Evolutionary conservation across 2,113 vertebrate genomes (phyloP).

Genomic region (Casuarius casuarius): DNA sequence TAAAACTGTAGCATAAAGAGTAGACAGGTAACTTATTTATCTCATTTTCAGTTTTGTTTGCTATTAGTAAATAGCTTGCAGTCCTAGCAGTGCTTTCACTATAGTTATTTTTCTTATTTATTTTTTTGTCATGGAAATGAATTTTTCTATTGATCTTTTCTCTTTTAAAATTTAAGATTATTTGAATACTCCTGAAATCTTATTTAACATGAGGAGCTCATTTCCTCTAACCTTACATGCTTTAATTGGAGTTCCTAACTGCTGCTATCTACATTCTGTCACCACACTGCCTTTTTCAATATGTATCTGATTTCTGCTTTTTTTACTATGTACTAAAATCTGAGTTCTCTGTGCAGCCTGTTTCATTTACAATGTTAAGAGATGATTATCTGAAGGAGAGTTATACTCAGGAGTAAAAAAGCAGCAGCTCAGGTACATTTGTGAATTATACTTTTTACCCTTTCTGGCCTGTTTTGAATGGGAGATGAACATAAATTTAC

Average conservation of each 20-base stretch:
- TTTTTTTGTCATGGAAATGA: background rate
- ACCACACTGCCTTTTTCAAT: background rate
- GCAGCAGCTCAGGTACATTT: background rate
- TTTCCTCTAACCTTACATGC: background rate
- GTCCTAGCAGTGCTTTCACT: background rate
- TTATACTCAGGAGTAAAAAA: slow-evolving; percentile 20
- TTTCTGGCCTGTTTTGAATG: background rate
- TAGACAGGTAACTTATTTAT: background rate
- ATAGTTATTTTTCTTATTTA: background rate
- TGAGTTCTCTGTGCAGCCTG: background rate
- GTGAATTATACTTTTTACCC: background rate
- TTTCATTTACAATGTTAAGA: slow-evolving; percentile 1
- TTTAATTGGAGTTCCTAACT: slow-evolving; percentile 1
- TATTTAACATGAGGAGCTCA: background rate
- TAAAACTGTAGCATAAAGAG: background rate
- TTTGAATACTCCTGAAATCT: background rate
- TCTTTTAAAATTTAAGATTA: background rate
- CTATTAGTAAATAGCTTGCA: background rate
- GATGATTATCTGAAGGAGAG: background rate
- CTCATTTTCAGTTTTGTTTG: background rate
- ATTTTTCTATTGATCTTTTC: background rate
- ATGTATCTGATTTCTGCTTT: background rate
- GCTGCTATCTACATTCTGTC: background rate
- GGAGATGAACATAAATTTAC: background rate
- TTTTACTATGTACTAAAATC: slow-evolving; percentile 8